Evolutionary conservation across 2,113 vertebrate species (phyloP).

Genomic region (Recurvirostra avosetta): DNA sequence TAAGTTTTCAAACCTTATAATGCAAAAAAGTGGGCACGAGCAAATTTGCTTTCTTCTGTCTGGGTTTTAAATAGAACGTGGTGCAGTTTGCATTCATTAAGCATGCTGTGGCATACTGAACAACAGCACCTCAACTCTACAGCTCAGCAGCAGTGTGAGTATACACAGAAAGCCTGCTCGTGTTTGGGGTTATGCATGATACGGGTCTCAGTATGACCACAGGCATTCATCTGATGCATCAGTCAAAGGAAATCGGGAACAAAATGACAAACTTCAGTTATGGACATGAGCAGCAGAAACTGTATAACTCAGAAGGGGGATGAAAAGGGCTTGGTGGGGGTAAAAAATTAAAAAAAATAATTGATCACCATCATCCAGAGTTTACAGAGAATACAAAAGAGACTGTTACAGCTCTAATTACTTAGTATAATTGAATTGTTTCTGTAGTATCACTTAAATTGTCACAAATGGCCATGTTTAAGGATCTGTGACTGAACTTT

Average conservation of each 20-base stretch:
- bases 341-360: background rate
- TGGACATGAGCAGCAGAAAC: background rate
- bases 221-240: background rate
- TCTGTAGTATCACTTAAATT: background rate
- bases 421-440: background rate
- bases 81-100: background rate
- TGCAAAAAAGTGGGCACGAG: background rate
- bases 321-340: background rate
- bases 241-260: background rate
- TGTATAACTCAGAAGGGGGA: background rate
- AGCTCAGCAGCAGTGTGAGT: background rate
- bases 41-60: background rate
- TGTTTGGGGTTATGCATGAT: background rate
- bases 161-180: background rate
- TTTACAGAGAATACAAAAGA: background rate
- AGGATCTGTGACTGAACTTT: background rate
- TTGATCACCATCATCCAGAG: background rate
- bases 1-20: background rate
- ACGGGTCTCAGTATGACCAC: background rate
- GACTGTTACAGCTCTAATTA: background rate
- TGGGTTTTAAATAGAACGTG: background rate
- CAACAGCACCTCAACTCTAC: background rate
- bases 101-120: background rate
- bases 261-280: background rate
- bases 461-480: background rate